Percentiles rank a stretch among this genome's conserved stretches.
Evolutionary conservation across 2,797 vertebrate species (phyloP).

Genomic region (Peromyscus aztecus): DNA sequence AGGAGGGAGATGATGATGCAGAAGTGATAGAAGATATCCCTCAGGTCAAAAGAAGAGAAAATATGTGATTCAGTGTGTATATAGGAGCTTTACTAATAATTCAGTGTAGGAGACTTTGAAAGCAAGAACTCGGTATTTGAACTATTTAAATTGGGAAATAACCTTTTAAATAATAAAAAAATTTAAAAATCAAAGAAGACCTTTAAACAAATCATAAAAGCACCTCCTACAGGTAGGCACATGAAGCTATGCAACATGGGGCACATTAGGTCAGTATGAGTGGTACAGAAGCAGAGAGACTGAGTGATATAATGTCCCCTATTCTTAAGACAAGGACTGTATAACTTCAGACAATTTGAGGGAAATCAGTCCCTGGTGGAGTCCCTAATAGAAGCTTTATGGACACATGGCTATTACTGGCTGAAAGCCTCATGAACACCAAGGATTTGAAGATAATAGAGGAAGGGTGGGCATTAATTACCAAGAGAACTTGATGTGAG

Average conservation of each 20-base stretch:
- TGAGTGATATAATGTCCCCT: neutral
- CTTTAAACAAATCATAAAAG: neutral
- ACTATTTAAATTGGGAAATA: neutral
- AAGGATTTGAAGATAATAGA: neutral
- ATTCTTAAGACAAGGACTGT: neutral
- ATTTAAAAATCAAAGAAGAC: neutral
- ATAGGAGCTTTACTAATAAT: neutral
- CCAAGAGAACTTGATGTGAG: neutral
- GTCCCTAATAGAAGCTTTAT: neutral
- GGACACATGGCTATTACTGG: neutral
- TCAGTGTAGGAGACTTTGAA: neutral
- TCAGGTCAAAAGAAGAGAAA: neutral
- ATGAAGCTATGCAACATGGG: neutral
- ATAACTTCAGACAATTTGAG: neutral
- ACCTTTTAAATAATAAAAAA: neutral
- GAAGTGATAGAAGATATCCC: neutral
- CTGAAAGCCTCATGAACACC: neutral
- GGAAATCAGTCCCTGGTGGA: neutral
- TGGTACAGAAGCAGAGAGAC: neutral
- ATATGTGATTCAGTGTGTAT: neutral
- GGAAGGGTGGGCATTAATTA: neutral
- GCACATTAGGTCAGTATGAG: neutral
- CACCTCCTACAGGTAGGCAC: neutral
- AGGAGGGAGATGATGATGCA: neutral
- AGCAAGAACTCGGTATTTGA: neutral